A percentile compares a stretch with the other conserved stretches of the same genome.
phyloP scores from a whole-genome alignment of 1,140 invertebrate genomes.

The Aphaenogaster floridana region DNA sequence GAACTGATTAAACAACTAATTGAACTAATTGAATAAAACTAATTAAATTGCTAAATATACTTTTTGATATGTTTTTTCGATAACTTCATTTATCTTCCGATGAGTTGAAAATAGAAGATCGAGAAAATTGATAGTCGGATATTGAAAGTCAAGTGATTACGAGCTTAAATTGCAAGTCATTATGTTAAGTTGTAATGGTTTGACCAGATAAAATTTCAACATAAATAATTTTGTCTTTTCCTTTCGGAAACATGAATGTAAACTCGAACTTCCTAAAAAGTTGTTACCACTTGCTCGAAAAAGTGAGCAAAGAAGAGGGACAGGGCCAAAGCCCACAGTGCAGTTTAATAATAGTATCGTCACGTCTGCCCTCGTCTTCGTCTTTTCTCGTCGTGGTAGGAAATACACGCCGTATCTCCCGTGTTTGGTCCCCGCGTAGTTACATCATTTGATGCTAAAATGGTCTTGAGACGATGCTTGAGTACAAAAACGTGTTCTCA shows the following conservation, averaged over 20 bases:
- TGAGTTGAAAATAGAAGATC: not conserved
- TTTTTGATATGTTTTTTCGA: not conserved
- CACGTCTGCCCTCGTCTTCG: conserved; percentile 63
- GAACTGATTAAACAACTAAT: not conserved
- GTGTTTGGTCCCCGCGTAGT: conserved; percentile 74
- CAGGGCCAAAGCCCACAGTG: conserved; percentile 2
- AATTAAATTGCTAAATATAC: not conserved
- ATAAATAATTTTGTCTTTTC: conserved; percentile 25
- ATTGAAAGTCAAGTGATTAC: not conserved
- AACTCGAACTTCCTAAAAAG: not conserved
- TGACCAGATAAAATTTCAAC: not conserved
- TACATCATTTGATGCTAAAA: conserved; percentile 78
- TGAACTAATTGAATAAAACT: not conserved
- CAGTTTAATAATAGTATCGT: conserved; percentile 76
- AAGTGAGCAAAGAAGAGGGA: conserved; percentile 46
- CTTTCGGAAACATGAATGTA: not conserved
- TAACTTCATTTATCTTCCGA: not conserved
- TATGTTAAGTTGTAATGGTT: not conserved
- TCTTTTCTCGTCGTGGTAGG: conserved; percentile 55
- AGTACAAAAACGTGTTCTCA: conserved; percentile 75
- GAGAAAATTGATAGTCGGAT: not conserved
- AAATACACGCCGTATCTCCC: conserved; percentile 74
- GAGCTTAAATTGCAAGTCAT: not conserved
- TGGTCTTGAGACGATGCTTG: conserved; percentile 75
- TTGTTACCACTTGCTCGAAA: conserved; percentile 39